Evolutionary conservation across 2,797 vertebrate species (phyloP), one percentile per base, ranked within the genome.

Genomic region (Tangara arthus): DNA sequence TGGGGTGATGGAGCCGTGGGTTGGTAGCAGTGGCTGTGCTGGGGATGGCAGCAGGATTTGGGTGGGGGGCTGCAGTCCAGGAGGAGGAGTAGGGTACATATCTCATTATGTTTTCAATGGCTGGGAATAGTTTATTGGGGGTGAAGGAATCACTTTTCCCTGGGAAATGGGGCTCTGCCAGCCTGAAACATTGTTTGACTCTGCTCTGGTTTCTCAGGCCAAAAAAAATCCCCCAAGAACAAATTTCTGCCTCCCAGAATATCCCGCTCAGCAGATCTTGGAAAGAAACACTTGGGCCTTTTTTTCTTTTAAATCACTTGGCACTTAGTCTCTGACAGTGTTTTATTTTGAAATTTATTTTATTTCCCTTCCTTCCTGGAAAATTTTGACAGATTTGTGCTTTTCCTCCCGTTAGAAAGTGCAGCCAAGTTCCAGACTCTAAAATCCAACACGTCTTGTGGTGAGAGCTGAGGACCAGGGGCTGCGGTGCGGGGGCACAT

Each of bases 91-190:
- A 56, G 55, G 26, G 24, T 24, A 4, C 1, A 0, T 42, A 32
- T 60, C 18, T 39, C 15, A 4, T 1, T 6, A 5, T 0, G 2
- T 39, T 11, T 6, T 42, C 49, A 46, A 32, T 0, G 1, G 8
- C 57, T 55, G 32, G 46, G 66, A 60, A 22, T 68, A 18, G 20
- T 64, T 87, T 81, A 35, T 0, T 49, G 24, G 56, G 89, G 53
- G 4, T 7, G 12, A 52, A 64, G 50, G 42, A 78, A 21, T 64
- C 0, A 1, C 39, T 68, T 63, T 76, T 80, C 37, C 20, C 5
- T 35, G 22, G 49, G 44, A 85, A 63, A 8, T 15, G 35, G 34
- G 77, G 50, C 83, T 86, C 52, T 66, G 49, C 72, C 72, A 70
- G 77, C 57, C 46, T 12, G 16, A 18, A 56, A 13, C 0, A 0